These are phyloP conservation scores for Calameuta pallipes DNA, from an alignment of 2,888 invertebrate species.

Conservation along the genomic window DNA sequence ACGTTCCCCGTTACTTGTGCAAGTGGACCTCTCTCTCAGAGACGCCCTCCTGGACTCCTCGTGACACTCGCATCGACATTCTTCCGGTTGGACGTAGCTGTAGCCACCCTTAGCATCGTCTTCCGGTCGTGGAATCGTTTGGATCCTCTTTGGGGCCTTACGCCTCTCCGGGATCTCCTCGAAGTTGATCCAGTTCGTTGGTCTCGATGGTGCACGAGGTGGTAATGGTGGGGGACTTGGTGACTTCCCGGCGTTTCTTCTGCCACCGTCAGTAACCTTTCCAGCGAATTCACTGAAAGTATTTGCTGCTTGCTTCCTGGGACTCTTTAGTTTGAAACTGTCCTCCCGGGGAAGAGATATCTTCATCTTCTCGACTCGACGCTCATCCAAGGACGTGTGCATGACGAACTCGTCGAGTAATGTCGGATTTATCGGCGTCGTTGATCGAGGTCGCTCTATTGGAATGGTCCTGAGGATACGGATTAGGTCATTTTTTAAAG, in stretches of 20 bases:
- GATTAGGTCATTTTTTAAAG: not conserved
- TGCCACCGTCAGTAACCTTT: slow-evolving; percentile 69
- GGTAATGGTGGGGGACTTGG: slow-evolving; percentile 63
- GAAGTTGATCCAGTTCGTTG: slow-evolving; percentile 85
- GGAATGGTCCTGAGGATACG: slow-evolving; percentile 72
- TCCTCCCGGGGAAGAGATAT: slow-evolving; percentile 76
- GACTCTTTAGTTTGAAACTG: slow-evolving; percentile 64
- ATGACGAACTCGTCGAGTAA: slow-evolving; percentile 78
- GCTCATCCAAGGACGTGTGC: slow-evolving; percentile 62
- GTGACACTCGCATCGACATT: slow-evolving; percentile 90
- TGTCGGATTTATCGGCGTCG: slow-evolving; percentile 79
- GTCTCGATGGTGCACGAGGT: slow-evolving; percentile 54
- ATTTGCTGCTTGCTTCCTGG: slow-evolving; percentile 67
- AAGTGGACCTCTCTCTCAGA: slow-evolving; percentile 36
- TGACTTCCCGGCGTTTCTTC: slow-evolving; percentile 61
- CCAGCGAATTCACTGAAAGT: slow-evolving; percentile 75
- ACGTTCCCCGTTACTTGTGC: slow-evolving; percentile 38
- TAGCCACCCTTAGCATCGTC: slow-evolving; percentile 68
- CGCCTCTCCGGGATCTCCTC: slow-evolving; percentile 87
- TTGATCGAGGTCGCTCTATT: slow-evolving; percentile 79
- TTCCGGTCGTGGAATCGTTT: slow-evolving; percentile 77
- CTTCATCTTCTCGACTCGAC: slow-evolving; percentile 74
- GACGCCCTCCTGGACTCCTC: slow-evolving; percentile 67
- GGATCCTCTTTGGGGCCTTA: slow-evolving; percentile 84
- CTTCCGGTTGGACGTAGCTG: slow-evolving; percentile 88